A percentile compares a stretch with the other conserved stretches of the same genome.
These are phyloP conservation scores for Chaetops frenatus DNA, from an alignment of 2,113 vertebrate genomes.

Conservation along the genomic window DNA sequence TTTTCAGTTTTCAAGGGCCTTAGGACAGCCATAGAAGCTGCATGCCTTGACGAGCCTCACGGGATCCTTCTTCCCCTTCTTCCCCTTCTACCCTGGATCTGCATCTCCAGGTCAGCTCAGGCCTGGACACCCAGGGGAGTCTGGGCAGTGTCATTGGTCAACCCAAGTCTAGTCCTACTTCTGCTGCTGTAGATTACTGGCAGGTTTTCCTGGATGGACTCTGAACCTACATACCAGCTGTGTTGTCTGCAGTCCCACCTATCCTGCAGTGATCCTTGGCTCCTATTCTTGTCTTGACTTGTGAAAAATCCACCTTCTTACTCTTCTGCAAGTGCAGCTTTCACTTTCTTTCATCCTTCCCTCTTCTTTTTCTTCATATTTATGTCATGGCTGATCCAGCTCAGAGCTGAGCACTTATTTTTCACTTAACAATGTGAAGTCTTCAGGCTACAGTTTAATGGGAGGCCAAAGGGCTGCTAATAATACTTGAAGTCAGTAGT, in stretches of 20 bases:
- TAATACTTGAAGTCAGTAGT: constrained; percentile 9
- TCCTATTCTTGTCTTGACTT: background rate
- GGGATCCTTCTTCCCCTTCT: no score
- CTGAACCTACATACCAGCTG: rapidly evolving
- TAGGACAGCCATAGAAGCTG: background rate
- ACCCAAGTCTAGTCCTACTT: rapidly evolving
- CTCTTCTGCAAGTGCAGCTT: background rate
- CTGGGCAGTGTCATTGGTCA: background rate
- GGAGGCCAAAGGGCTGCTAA: constrained; percentile 25
- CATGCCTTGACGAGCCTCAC: rapidly evolving
- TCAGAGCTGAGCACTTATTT: background rate
- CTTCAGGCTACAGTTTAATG: constrained; percentile 4
- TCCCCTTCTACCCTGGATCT: background rate
- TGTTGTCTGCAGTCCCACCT: background rate
- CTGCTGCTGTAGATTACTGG: background rate
- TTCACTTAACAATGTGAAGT: background rate
- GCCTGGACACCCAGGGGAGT: background rate
- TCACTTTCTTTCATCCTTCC: background rate
- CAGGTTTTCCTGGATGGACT: background rate
- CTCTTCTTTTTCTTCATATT: background rate
- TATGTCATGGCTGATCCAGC: background rate
- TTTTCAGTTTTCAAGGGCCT: background rate
- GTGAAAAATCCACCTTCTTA: background rate
- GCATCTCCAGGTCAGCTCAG: background rate
- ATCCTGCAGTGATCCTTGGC: background rate